Evolutionary conservation across 2,113 vertebrate genomes (phyloP).

Genomic region (Macrotus californicus): DNA sequence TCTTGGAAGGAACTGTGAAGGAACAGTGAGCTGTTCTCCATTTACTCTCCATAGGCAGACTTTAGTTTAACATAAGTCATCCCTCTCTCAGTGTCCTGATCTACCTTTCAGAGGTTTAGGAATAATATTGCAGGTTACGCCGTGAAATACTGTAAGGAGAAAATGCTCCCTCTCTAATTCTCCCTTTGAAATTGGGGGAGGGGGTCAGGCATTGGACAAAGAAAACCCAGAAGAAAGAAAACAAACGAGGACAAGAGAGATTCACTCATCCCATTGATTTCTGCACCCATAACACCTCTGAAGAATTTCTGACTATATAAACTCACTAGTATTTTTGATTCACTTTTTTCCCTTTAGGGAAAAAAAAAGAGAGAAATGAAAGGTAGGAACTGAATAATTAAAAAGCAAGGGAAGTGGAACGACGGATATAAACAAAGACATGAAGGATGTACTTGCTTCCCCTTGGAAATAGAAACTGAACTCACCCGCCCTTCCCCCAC

Average conservation of each 20-base stretch:
- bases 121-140: not conserved
- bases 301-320: not conserved
- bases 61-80: not conserved
- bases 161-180: not conserved
- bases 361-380: not conserved
- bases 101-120: not conserved
- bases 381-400: not conserved
- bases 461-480: not conserved
- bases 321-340: slow-evolving; percentile 10
- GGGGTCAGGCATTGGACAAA: not conserved
- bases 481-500: not conserved
- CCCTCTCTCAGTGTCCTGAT: not conserved
- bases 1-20: not conserved
- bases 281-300: not conserved
- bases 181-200: not conserved
- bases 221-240: not conserved
- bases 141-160: not conserved
- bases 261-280: not conserved
- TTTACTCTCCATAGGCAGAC: not conserved
- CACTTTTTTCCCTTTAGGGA: not conserved
- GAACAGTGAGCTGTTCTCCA: not conserved
- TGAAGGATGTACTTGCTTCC: not conserved
- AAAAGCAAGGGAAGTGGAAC: not conserved
- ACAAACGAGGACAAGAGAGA: not conserved
- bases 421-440: not conserved